Conservation (phyloP, 2,113 vertebrate species). For the Pimephales promelas region DNA sequence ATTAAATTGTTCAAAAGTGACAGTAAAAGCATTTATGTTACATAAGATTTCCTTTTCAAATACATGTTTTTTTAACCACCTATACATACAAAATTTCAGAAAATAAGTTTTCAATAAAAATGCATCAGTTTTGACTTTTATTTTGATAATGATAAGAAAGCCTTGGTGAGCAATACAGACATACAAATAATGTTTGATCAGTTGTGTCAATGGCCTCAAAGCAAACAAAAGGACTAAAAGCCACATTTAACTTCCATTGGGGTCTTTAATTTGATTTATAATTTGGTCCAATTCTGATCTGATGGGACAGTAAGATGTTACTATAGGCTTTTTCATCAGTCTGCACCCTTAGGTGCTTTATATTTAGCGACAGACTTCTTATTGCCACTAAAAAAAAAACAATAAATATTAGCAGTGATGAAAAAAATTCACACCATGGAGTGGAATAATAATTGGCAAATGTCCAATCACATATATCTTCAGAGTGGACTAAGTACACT, state of each 20-base stretch:
- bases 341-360: conserved; percentile 52
- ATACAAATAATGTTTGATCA: not conserved
- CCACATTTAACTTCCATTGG: not conserved
- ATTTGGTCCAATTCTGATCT: conserved; percentile 64
- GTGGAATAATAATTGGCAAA: conserved; percentile 55
- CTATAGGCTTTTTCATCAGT: conserved; percentile 63
- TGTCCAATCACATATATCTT: conserved; percentile 42
- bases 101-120: no score
- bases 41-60: not conserved
- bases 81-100: no score
- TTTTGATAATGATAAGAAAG: no score
- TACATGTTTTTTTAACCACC: not conserved
- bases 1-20: no score
- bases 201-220: not conserved
- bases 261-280: conserved; percentile 66
- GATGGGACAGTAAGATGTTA: conserved; percentile 62
- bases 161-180: no score
- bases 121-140: no score
- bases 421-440: conserved; percentile 54
- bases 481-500: conserved; percentile 55
- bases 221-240: not conserved
- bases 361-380: conserved; percentile 53
- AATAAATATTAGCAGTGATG: conserved; percentile 58
- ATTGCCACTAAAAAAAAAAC: conserved; percentile 60
- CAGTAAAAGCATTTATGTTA: not conserved